phyloP scores from a whole-genome alignment of 2,113 vertebrate genomes.

The Synodontis membranacea region DNA sequence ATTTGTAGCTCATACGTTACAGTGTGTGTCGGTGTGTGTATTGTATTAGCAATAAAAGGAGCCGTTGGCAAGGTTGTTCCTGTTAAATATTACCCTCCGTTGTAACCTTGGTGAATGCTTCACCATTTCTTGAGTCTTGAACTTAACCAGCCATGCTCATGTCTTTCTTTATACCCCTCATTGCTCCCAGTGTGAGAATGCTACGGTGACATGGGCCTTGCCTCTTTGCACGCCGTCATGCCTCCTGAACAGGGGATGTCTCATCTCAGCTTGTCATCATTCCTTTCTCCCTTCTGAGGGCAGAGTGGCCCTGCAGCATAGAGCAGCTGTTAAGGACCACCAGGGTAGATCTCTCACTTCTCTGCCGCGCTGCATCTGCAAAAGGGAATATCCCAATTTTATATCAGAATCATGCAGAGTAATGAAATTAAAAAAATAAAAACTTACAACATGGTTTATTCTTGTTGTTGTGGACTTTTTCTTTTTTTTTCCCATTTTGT shows the following conservation, averaged over 20 bases:
- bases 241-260: slow-evolving; percentile 13
- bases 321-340: slow-evolving; percentile 19
- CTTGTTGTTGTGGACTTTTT: neutral
- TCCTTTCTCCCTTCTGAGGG: slow-evolving; percentile 24
- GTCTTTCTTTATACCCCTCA: slow-evolving; percentile 15
- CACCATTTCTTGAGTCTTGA: neutral
- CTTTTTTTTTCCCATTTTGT: neutral
- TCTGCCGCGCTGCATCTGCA: neutral
- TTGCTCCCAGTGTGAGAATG: slow-evolving; percentile 35
- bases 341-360: slow-evolving; percentile 1
- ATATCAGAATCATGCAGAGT: neutral
- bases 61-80: neutral
- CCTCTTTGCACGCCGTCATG: slow-evolving; percentile 7
- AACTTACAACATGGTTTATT: neutral
- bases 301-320: slow-evolving; percentile 22
- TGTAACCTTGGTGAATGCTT: slow-evolving; percentile 21
- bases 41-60: slow-evolving; percentile 5
- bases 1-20: neutral
- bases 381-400: neutral
- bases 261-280: slow-evolving; percentile 42
- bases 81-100: neutral
- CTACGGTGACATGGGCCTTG: neutral
- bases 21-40: neutral
- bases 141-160: slow-evolving; percentile 31
- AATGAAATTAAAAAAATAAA: neutral